Base-by-base conservation (phyloP, 1,140 invertebrate species). In the Bombus confusus region DNA sequence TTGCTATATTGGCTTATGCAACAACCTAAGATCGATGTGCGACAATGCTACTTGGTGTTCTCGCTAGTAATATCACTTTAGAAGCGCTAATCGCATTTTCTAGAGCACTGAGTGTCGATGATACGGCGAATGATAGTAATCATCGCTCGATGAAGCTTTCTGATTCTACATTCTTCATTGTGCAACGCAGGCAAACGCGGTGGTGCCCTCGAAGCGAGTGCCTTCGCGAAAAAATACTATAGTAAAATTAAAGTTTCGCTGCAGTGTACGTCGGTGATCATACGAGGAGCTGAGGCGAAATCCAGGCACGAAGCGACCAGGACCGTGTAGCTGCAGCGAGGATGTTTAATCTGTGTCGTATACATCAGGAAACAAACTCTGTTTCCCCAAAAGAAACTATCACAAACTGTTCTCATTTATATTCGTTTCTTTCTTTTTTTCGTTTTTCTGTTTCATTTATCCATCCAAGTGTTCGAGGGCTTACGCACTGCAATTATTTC, bases 351-450 rank as follows among this genome's bases (percentile, higher is more conserved):
- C 88, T 88, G 89, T 90, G 85, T 90, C 89, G 81, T 80, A 57
- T 87, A 37, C n/a, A 71, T 13, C 78, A 85, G 82, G 87, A 86
- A 91, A 90, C 86, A 92, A 92, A 92, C 92, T 88, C 91, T 86
- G 86, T 92, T 92, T 92, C 88, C 91, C 92, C 92, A 89, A 92
- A 92, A 92, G 88, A 87, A 77, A 80, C 57, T 74, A 69, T 69
- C 71, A 83, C 74, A 85, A 86, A 88, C 52, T 78, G 59, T 64
- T 31, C 52, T 76, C 37, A 37, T 4, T 59, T 34, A 3, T 28
- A 28, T 15, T 74, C n/a, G 28, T 37, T 43, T 31, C 22, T 47
- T 64, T 31, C 3, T 15, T 25, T 31, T 28, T 64, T 3, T 31
- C 18, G 15, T n/a, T 79, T 47, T 28, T 39, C 37, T 39, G 39